Conservation (phyloP, 2,888 invertebrate genomes). For the Hyalella azteca region DNA sequence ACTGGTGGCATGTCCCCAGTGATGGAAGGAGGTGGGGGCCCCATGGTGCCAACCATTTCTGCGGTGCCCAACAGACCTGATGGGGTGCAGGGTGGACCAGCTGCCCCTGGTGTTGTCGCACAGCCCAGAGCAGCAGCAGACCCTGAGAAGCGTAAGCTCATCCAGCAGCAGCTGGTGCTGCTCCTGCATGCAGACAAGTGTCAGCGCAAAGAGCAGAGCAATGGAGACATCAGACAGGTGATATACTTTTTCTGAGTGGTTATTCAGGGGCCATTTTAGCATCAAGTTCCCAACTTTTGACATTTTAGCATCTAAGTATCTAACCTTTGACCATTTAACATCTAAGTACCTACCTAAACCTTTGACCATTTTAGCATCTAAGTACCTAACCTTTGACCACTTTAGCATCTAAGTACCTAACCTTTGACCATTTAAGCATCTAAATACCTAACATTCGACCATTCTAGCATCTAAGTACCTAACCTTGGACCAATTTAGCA, state of each 20-base stretch:
- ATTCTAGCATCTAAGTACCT: too few relatives aligned
- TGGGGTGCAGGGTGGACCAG: constrained; percentile 48
- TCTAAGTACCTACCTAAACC: too few relatives aligned
- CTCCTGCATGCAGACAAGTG: constrained; percentile 98
- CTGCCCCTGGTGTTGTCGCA: constrained; percentile 42
- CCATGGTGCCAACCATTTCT: constrained; percentile 24
- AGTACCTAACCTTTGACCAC: too few relatives aligned
- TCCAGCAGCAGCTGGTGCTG: constrained; percentile 96
- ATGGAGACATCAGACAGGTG: constrained; percentile 77
- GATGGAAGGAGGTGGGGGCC: constrained; percentile 12
- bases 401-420: too few relatives aligned
- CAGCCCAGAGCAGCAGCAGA: constrained; percentile 70
- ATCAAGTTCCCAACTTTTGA: too few relatives aligned
- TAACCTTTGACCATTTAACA: too few relatives aligned
- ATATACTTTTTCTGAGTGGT: constrained; percentile 70
- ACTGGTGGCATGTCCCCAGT: neutral
- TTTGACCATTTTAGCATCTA: too few relatives aligned
- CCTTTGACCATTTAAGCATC: too few relatives aligned
- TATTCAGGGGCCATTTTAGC: too few relatives aligned
- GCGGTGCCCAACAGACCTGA: constrained; percentile 39
- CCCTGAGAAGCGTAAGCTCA: constrained; percentile 96
- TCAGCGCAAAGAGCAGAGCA: constrained; percentile 88
- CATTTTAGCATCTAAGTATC: too few relatives aligned
- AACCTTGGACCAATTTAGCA: too few relatives aligned
- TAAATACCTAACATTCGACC: too few relatives aligned